Evolutionary conservation across 53 echinoderm and acorn worm genomes (phyloP), one percentile per base, ranked within the genome.

Genomic region (Luidia sarsii): DNA sequence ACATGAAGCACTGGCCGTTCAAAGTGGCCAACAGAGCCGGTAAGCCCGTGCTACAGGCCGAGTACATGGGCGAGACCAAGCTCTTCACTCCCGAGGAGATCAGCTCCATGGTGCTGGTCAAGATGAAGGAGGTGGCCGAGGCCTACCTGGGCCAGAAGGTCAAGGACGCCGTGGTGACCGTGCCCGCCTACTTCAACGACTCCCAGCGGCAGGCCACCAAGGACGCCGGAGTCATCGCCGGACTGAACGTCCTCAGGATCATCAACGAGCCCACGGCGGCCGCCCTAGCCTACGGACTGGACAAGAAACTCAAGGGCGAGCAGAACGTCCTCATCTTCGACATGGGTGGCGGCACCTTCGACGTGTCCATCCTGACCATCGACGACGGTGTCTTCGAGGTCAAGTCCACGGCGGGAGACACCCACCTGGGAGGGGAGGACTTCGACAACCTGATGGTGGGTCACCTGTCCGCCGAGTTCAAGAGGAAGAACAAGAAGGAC

Each of bases 1-100:
- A 96, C 64, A 96, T 90, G 89, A 90, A 93, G 69, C 86, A 85
- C 30, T 96, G 96, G 96, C 91, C 96, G 8, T 96, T 96, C 80
- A 86, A 59, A 5, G 96, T 96, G 2, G 23, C 80, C 81, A 81
- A 87, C 74, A 23, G 34, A 25, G 70, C 66, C 34, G 80, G 83
- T 27, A 93, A 90, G 34, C 94, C 94, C 20, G 57, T 90, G 50
- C 16, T 90, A 1, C 79, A 90, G 74, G 84, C 87, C 4, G 82
- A 85, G 50, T 87, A 89, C 84, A 82, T 82, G 79, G 93, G 93
- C 33, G 93, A 94, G 60, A 71, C 27, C 7, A 94, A 94, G 50
- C 59, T 62, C 11, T 94, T 90, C 39, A 87, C 93, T 1, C 86
- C 93, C 0, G 91, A 93, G 43, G 93, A 96, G 57, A 91, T 93